Evolutionary conservation across 1,140 invertebrate species (phyloP).

Genomic region (Drosophila athabasca): DNA sequence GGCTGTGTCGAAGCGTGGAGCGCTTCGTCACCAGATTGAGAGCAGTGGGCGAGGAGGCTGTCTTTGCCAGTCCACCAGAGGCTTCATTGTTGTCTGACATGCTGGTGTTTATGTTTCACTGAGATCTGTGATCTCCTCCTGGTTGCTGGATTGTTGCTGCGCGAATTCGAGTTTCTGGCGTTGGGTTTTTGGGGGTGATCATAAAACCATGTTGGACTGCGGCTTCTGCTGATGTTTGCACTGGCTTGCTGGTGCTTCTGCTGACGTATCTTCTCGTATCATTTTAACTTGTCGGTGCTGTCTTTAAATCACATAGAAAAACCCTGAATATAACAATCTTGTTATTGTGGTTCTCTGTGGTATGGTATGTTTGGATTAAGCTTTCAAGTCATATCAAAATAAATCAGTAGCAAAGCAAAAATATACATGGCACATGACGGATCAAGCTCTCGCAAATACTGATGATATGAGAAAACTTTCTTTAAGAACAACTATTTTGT

Average conservation of each 20-base stretch:
- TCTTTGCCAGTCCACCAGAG: slow-evolving; percentile 36
- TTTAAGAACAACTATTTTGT: slow-evolving; percentile 1
- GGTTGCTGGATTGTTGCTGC: slow-evolving; percentile 3
- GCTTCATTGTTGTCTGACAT: slow-evolving; percentile 44
- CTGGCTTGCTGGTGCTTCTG: slow-evolving; percentile 41
- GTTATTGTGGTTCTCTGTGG: slow-evolving; percentile 39
- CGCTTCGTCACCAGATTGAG: slow-evolving; percentile 50
- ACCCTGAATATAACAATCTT: slow-evolving; percentile 65
- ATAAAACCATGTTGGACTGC: slow-evolving; percentile 62
- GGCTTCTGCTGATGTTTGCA: slow-evolving; percentile 43
- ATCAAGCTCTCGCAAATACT: neutral
- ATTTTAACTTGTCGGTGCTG: slow-evolving; percentile 54
- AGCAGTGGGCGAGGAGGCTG: slow-evolving; percentile 54
- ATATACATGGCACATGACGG: too few relatives aligned
- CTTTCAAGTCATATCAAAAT: slow-evolving; percentile 62
- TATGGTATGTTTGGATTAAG: slow-evolving; percentile 39
- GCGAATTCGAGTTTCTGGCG: slow-evolving; percentile 28
- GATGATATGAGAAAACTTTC: slow-evolving; percentile 33
- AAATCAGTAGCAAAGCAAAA: slow-evolving; percentile 53
- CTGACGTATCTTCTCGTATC: slow-evolving; percentile 59
- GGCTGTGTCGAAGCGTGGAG: slow-evolving; percentile 58
- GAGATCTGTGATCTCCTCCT: neutral
- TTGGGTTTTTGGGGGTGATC: slow-evolving; percentile 36
- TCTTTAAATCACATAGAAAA: slow-evolving; percentile 73
- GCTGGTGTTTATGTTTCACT: slow-evolving; percentile 7